Percentiles rank a stretch among this genome's conserved stretches.
These are phyloP conservation scores for Pachyrhynchus sulphureomaculatus DNA, from an alignment of 1,140 invertebrate genomes.

Conservation along the genomic window DNA sequence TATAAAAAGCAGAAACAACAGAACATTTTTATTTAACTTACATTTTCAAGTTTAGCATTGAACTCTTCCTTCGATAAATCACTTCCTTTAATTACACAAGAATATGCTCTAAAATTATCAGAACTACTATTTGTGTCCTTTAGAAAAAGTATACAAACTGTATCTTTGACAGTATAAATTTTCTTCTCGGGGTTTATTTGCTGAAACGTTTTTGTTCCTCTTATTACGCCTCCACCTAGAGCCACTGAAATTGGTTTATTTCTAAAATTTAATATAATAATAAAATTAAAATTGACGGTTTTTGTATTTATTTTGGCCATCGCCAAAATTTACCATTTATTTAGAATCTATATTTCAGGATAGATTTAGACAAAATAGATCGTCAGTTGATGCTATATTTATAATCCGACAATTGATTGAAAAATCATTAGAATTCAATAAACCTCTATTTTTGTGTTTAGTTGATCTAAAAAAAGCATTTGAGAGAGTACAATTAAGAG, in stretches of 20 bases:
- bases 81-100: slow-evolving; percentile 35
- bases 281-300: neutral
- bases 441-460: too few species aligned
- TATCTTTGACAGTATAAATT: slow-evolving; percentile 19
- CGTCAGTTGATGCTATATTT: too few species aligned
- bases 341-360: too few species aligned
- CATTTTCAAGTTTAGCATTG: slow-evolving; percentile 30
- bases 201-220: slow-evolving; percentile 31
- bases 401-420: too few species aligned
- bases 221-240: slow-evolving; percentile 38
- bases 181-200: slow-evolving; percentile 12
- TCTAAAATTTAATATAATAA: slow-evolving; percentile 19
- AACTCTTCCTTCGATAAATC: slow-evolving; percentile 36
- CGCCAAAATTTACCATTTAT: neutral
- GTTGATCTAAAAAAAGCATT: too few species aligned
- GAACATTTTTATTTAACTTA: too few species aligned
- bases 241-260: slow-evolving; percentile 27
- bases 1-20: too few species aligned
- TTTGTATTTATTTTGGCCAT: neutral
- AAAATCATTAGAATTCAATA: too few species aligned
- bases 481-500: too few species aligned
- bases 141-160: slow-evolving; percentile 35
- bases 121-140: slow-evolving; percentile 20
- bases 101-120: slow-evolving; percentile 37
- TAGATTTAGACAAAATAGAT: too few species aligned